Base-by-base conservation (phyloP, 2,888 invertebrate genomes). In the Stramonita haemastoma region DNA sequence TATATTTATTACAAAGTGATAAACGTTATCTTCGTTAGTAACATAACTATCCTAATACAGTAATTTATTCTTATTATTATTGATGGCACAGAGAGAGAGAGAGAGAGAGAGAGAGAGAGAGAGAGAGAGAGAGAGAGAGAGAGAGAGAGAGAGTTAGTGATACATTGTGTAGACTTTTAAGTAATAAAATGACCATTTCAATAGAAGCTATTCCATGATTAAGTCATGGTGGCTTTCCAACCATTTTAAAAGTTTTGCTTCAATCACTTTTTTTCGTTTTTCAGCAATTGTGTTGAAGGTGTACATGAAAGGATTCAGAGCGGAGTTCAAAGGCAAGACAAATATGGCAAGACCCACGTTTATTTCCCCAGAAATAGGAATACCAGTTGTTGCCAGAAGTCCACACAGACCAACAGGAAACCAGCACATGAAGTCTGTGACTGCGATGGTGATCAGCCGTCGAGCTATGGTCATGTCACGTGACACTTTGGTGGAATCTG, bases 381-480 rank as follows among this genome's bases (percentile, higher is more conserved):
- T 22, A 32, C 79, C 79, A 32, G n/a, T 34, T 19, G 19, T 17
- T 8, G 79, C 32, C 34, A 79, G 32, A 13, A 79, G 5, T 34
- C 79, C 79, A 79, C 79, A 79, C 79, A 79, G 79, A 15, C 79
- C 79, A 34, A 79, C 32, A 22, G 79, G 79, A 79, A 79, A 79
- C 79, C 79, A 79, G 34, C 79, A 79, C 79, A 79, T 79, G 79
- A 79, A 79, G 34, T 79, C 79, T 4, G 79, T 79, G 17, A 79
- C 34, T 17, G 79, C 79, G 13, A 79, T 32, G 17, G 34, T 79
- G 34, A 79, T 79, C 79, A 79, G 32, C 32, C 79, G 79, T 34
- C 79, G 79, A 4, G 79, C 79, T 34, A 79, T 79, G 79, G 79
- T 79, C 34, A 79, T 34, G 79, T 79, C 79, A 1, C 34, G 22